Evolutionary conservation across 2,797 vertebrate species (phyloP).

Genomic region (Spinibarbus caldwelli): DNA sequence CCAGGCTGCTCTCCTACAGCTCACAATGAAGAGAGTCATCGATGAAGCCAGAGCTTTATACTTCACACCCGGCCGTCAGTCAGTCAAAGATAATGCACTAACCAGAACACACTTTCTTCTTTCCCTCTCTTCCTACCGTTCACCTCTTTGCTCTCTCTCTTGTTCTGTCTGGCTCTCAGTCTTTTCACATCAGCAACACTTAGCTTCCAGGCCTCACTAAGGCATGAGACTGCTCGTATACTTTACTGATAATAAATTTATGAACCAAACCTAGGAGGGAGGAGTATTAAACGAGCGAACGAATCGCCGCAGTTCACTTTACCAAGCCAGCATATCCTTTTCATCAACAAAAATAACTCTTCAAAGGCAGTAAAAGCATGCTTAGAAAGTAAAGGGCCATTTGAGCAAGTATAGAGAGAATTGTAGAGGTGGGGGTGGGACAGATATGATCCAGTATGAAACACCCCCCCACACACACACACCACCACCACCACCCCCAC

Average conservation of each 20-base stretch:
- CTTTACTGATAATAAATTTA: conserved; percentile 82
- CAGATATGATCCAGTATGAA: conserved; percentile 70
- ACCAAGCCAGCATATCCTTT: conserved; percentile 77
- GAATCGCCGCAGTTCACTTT: conserved; percentile 75
- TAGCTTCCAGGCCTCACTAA: conserved; percentile 70
- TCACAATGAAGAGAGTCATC: conserved; percentile 75
- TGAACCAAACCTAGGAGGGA: conserved; percentile 76
- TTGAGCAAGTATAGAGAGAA: conserved; percentile 71
- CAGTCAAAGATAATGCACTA: conserved; percentile 64
- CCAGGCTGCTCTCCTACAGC: conserved; percentile 75
- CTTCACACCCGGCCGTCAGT: conserved; percentile 60
- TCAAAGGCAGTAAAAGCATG: conserved; percentile 82
- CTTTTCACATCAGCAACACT: conserved; percentile 64
- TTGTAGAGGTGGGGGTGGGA: conserved; percentile 63
- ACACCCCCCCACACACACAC: conserved; percentile 60
- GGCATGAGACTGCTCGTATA: conserved; percentile 73
- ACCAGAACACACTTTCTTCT: conserved; percentile 46
- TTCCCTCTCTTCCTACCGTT: conserved; percentile 30
- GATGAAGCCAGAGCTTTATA: conserved; percentile 73
- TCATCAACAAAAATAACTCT: conserved; percentile 84
- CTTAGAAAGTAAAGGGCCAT: conserved; percentile 81
- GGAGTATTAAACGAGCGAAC: conserved; percentile 77
- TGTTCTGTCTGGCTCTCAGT: conserved; percentile 53
- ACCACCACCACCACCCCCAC: too few species aligned
- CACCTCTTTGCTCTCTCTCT: conserved; percentile 53